Evolutionary conservation across 2,113 vertebrate species (phyloP), one percentile per base, ranked within the genome.

Genomic region (Clinocottus analis): DNA sequence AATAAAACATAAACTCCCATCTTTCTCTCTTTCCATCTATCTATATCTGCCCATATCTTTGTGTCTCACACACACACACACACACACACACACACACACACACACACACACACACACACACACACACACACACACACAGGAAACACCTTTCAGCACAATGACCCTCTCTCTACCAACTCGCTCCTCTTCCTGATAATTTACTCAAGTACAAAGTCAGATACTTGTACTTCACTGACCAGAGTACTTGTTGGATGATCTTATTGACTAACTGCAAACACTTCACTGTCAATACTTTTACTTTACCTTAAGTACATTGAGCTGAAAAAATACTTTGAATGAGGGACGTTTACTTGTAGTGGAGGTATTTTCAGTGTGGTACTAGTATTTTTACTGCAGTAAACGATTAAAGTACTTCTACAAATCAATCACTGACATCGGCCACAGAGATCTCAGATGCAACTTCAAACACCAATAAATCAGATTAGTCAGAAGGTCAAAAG

Each of bases 1-100:
- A 89, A 92, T 93, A 90, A 92, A 92, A 90, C 25, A 93, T 92
- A n/a, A 10, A 27, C n/a, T 51, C 81, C 21, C 69, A 56, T 58
- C 67, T 66, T 35, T 60, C 27, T 63, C 33, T 60, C 47, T 35
- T 27, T 70, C 33, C 61, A 33, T 83, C 75, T 70, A 29, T 79
- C 71, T 77, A 27, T 77, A 61, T 56, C 35, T 31, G 53, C 56
- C 21, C 37, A 17, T 60, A 4, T 77, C 33, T 72, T 53, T 82
- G 49, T 73, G 56, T 31, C 43, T n/a, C 75, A 51, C 51, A 60
- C 43, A 60, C 17, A 33, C 66, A 41, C 39, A 41, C 33, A 33
- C 33, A 33, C 66, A 41, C 39, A 41, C 75, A 60, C 51, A 66
- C 43, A 60, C 17, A 33, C 66, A 41, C 39, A 41, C 75, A 60